Conservation (phyloP, 92 coral and sea anemone species). For the Anthopleura xanthogrammica region DNA sequence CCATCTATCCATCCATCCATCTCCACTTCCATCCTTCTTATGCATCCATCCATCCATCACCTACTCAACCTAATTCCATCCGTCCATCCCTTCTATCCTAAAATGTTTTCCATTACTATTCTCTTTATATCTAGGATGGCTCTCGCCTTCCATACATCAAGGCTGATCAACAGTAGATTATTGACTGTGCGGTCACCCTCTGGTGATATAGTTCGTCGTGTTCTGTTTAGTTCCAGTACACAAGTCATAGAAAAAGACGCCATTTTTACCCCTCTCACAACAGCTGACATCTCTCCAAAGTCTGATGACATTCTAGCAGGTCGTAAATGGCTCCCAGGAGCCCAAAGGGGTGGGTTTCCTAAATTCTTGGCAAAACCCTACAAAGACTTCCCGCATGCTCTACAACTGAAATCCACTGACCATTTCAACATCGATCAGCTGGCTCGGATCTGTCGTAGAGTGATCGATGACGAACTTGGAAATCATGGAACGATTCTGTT, state of each 20-base stretch:
- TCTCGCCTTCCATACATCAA: too few relatives aligned
- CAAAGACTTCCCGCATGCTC: slow-evolving; percentile 66
- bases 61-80: too few relatives aligned
- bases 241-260: not conserved
- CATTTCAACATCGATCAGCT: slow-evolving; percentile 24
- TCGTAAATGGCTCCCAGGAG: slow-evolving; percentile 75
- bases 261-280: slow-evolving; percentile 40
- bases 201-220: slow-evolving; percentile 2
- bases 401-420: slow-evolving; percentile 48
- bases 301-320: slow-evolving; percentile 58
- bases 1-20: too few relatives aligned
- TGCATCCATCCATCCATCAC: too few relatives aligned
- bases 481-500: slow-evolving; percentile 70
- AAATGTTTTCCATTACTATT: too few relatives aligned
- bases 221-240: not conserved
- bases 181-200: not conserved
- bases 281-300: slow-evolving; percentile 49
- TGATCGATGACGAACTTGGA: slow-evolving; percentile 43
- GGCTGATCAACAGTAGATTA: too few relatives aligned
- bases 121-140: too few relatives aligned
- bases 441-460: slow-evolving; percentile 27
- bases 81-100: too few relatives aligned
- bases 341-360: slow-evolving; percentile 69
- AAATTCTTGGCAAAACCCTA: slow-evolving; percentile 60
- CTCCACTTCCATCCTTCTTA: too few relatives aligned